Conservation (phyloP, 2,113 vertebrate species). For the Larimichthys crocea region DNA sequence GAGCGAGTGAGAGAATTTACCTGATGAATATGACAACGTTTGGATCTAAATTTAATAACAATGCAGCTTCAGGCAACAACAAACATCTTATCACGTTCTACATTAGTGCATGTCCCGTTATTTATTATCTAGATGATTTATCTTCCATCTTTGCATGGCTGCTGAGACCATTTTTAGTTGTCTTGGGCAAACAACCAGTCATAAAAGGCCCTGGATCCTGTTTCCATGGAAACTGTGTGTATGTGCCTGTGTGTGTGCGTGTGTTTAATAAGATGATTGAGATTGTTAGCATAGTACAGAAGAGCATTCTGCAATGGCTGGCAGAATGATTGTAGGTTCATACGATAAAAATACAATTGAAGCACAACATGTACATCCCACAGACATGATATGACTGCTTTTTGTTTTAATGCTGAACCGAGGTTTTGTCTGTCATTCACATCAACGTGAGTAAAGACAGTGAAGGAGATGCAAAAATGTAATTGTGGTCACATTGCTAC, state of each 20-base stretch:
- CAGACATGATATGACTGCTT: constrained; percentile 5
- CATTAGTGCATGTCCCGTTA: constrained; percentile 30
- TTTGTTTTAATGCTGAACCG: constrained; percentile 20
- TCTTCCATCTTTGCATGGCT: constrained; percentile 64
- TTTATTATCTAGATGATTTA: constrained; percentile 64
- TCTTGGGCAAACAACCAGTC: constrained; percentile 79
- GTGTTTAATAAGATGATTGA: constrained; percentile 77
- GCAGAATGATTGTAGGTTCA: constrained; percentile 59
- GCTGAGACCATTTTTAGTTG: constrained; percentile 74
- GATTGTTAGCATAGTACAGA: constrained; percentile 67
- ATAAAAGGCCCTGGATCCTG: constrained; percentile 79
- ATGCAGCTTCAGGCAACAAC: constrained; percentile 17
- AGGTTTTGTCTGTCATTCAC: constrained; percentile 4
- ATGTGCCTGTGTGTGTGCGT: constrained; percentile 37
- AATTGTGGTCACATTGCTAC: neutral
- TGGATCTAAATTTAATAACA: constrained; percentile 14
- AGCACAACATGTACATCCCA: constrained; percentile 28
- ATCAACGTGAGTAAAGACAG: neutral
- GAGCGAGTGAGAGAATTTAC: constrained; percentile 1
- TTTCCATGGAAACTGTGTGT: constrained; percentile 86
- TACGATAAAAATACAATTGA: constrained; percentile 37
- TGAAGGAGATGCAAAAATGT: neutral
- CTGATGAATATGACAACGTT: constrained; percentile 14
- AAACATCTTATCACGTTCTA: constrained; percentile 23
- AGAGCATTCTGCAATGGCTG: constrained; percentile 51